Evolutionary conservation across 2,797 vertebrate genomes (phyloP).

Genomic region (Hydrophis major): DNA sequence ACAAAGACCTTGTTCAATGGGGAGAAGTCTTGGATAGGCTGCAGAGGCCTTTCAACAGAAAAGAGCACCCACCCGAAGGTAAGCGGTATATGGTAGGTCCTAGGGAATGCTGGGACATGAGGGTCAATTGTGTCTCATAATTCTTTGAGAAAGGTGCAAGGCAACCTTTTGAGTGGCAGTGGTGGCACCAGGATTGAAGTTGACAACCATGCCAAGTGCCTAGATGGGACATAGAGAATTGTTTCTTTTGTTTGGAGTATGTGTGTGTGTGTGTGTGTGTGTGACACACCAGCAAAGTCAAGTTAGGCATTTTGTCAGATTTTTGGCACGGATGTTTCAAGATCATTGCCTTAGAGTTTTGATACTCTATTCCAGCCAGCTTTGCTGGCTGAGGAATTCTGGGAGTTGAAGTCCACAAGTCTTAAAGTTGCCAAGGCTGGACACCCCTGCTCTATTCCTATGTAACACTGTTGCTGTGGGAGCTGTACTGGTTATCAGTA

Average conservation of each 20-base stretch:
- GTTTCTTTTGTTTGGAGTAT: neutral
- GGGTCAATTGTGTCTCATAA: neutral
- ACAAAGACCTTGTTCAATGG: neutral
- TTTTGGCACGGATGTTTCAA: neutral
- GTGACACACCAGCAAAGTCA: neutral
- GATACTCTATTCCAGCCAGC: neutral
- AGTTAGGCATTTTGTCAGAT: neutral
- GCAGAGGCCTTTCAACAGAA: neutral
- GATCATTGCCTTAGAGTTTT: neutral
- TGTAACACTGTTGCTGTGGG: neutral
- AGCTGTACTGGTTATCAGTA: neutral
- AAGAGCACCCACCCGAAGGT: neutral
- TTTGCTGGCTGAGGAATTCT: no score
- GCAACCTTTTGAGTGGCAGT: neutral
- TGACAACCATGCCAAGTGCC: neutral
- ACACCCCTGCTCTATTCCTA: neutral
- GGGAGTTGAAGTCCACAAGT: no score
- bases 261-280: no score
- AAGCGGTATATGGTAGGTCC: neutral
- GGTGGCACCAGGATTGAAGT: neutral
- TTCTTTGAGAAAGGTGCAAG: neutral
- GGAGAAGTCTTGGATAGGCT: neutral
- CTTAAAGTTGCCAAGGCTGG: no score
- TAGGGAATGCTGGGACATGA: neutral
- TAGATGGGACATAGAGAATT: neutral